These are phyloP conservation scores for Hyles lineata DNA, from an alignment of 2,888 invertebrate species.

Conservation along the genomic window DNA sequence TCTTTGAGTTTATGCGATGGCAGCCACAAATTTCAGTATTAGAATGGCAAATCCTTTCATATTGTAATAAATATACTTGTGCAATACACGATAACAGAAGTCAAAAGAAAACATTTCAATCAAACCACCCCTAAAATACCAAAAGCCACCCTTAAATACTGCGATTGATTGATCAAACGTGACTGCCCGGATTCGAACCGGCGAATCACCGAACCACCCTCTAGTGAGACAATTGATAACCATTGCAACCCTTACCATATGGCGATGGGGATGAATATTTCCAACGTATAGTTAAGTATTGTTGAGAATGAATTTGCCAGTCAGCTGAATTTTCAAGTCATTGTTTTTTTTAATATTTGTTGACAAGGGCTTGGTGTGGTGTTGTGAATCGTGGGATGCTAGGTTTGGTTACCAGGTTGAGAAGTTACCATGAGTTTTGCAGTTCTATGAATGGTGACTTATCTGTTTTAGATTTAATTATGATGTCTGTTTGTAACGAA, in stretches of 20 bases:
- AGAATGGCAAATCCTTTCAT: too few relatives aligned
- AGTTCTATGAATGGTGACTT: too few relatives aligned
- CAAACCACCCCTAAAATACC: slow-evolving; percentile 18
- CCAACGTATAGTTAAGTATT: neutral
- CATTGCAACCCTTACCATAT: slow-evolving; percentile 17
- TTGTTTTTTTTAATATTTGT: too few relatives aligned
- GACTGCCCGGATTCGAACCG: neutral
- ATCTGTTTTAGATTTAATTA: too few relatives aligned
- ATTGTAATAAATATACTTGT: too few relatives aligned
- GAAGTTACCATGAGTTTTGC: too few relatives aligned
- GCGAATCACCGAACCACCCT: slow-evolving; percentile 16
- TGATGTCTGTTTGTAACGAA: too few relatives aligned
- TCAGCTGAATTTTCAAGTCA: too few relatives aligned
- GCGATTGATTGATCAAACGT: slow-evolving; percentile 24
- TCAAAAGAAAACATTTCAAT: slow-evolving; percentile 7
- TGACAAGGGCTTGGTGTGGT: neutral
- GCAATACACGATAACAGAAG: neutral
- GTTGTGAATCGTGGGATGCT: neutral
- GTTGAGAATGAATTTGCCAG: neutral
- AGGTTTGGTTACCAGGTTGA: too few relatives aligned
- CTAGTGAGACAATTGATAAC: slow-evolving; percentile 10
- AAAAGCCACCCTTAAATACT: slow-evolving; percentile 32
- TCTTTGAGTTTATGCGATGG: too few relatives aligned
- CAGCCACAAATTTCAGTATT: too few relatives aligned
- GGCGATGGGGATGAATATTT: slow-evolving; percentile 8